Base-by-base conservation (phyloP, 2,888 invertebrate genomes). In the Eupsilia transversa region DNA sequence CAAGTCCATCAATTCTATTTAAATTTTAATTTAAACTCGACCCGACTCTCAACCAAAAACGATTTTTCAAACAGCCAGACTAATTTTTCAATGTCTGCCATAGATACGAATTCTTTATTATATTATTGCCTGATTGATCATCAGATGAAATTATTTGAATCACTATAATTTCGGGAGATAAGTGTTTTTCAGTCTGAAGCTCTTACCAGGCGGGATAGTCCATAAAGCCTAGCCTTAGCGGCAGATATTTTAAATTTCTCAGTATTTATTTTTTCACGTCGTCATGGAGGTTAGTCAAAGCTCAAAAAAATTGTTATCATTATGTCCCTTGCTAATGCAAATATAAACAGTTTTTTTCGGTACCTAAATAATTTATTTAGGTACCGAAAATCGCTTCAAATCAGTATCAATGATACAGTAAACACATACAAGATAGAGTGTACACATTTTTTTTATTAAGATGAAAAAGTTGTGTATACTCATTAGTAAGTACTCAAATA, bases 81-180 rank as follows among this genome's bases (percentile, higher is more conserved):
- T 81, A 86, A 88, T 88, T 88, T 88, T 88, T 90, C 88, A 88
- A 77, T 84, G 88, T 90, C 90, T 87, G 77, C 74, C 52, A 54
- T 82, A 64, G 72, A 66, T 80, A 74, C 54, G 64, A 77, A 82
- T 81, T 87, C 86, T 86, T 86, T 76, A 82, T 87, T 73, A 81
- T 80, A 74, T 82, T 84, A 86, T 84, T 85, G 82, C 73, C 74
- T 83, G 87, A 90, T 87, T 88, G 85, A 88, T 87, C 80, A 79
- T 73, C 66, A 84, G 79, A 86, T 83, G 79, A 84, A 84, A 86
- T 77, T 78, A 69, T 70, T 61, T 63, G 30, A 67, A 69, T 66
- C 20, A 14, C 38, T 61, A 6, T n/a, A 60, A 68, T 67, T 74
- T 73, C 5, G 17, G 23, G 20, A 43, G 30, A 60, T 38, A 30